These are phyloP conservation scores for Corythornis leucogaster DNA, from an alignment of 2,797 vertebrate genomes.

Conservation along the genomic window DNA sequence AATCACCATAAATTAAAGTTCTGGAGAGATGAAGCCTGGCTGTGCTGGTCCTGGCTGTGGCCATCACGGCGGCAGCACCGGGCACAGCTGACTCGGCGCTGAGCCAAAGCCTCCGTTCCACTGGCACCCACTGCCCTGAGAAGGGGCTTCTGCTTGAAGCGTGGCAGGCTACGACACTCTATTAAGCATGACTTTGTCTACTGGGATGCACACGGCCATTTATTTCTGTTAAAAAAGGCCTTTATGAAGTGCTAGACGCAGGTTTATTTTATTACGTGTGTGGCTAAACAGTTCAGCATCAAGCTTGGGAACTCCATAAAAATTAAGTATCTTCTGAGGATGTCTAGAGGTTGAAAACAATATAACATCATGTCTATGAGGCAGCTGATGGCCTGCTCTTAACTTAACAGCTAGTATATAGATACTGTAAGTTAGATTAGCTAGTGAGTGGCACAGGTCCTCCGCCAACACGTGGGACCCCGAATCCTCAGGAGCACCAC, in stretches of 20 bases:
- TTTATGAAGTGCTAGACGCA: neutral
- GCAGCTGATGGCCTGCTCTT: neutral
- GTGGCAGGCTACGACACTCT: neutral
- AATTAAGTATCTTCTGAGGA: neutral
- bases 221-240: neutral
- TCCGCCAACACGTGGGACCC: neutral
- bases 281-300: neutral
- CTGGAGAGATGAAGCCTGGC: accelerated
- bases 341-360: neutral
- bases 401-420: neutral
- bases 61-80: accelerated
- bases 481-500: neutral
- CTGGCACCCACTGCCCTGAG: accelerated
- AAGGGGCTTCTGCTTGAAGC: neutral
- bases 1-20: neutral
- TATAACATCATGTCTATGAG: accelerated
- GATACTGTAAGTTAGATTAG: neutral
- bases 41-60: accelerated
- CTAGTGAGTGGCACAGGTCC: neutral
- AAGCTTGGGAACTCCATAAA: neutral
- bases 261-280: accelerated
- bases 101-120: neutral
- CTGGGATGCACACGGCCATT: neutral
- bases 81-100: neutral
- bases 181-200: neutral